Evolutionary conservation across 2,113 vertebrate genomes (phyloP).

Genomic region (Eubucco bourcierii): DNA sequence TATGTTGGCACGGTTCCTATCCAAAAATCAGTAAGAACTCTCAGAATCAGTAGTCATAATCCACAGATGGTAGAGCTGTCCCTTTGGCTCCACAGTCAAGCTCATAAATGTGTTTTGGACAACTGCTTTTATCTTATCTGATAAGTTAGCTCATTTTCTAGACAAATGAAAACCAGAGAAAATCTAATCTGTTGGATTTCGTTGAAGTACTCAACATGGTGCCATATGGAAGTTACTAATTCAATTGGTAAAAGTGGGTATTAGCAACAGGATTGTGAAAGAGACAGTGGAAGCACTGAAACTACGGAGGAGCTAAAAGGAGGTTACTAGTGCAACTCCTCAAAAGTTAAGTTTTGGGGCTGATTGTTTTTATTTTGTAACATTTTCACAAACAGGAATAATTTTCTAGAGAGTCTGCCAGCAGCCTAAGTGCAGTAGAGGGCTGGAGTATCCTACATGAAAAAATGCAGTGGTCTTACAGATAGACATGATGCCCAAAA

Average conservation of each 20-base stretch:
- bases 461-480: not conserved
- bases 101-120: not conserved
- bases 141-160: slow-evolving; percentile 5
- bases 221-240: not conserved
- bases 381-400: not conserved
- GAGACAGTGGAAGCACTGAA: not conserved
- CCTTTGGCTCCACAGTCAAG: not conserved
- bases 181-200: not conserved
- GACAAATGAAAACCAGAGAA: not conserved
- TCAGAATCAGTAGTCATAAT: not conserved
- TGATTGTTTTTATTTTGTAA: not conserved
- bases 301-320: not conserved
- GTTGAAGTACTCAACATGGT: not conserved
- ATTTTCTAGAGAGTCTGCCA: not conserved
- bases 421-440: not conserved
- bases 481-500: not conserved
- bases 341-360: not conserved
- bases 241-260: not conserved
- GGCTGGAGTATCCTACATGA: not conserved
- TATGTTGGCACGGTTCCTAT: not conserved
- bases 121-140: slow-evolving; percentile 17
- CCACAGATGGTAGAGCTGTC: not conserved
- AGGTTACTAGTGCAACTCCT: not conserved
- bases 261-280: not conserved
- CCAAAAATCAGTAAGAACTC: not conserved